Percentiles rank a stretch among this genome's conserved stretches.
Conservation (phyloP, 2,888 invertebrate genomes). For the Pammene aurita region DNA sequence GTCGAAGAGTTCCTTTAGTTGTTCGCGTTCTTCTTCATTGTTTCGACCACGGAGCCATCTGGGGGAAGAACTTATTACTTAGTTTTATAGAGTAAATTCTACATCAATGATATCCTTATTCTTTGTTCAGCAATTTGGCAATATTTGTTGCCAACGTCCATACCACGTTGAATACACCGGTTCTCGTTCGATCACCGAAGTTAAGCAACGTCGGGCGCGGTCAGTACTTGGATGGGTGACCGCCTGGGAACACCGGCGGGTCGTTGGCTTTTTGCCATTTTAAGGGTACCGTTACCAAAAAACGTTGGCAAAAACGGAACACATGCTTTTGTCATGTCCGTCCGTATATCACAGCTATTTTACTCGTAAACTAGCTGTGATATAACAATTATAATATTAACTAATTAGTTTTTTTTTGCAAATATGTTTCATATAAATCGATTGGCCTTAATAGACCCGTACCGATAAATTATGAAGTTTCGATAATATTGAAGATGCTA, state of each 20-base stretch:
- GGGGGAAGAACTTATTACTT: neutral
- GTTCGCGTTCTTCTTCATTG: slow-evolving; percentile 78
- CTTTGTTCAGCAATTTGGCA: neutral
- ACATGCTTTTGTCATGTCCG: too few relatives aligned
- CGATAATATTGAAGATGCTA: too few relatives aligned
- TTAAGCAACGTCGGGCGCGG: slow-evolving; percentile 53
- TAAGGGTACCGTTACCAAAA: neutral
- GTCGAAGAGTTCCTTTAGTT: slow-evolving; percentile 85
- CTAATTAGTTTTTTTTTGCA: too few relatives aligned
- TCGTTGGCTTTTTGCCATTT: slow-evolving; percentile 47
- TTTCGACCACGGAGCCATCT: slow-evolving; percentile 87
- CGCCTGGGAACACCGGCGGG: slow-evolving; percentile 53
- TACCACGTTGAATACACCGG: slow-evolving; percentile 48
- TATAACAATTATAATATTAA: too few relatives aligned
- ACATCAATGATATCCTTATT: neutral
- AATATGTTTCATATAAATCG: too few relatives aligned
- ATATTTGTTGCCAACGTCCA: slow-evolving; percentile 45
- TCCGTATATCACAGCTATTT: too few relatives aligned
- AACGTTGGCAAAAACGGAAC: too few relatives aligned
- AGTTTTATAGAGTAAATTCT: neutral
- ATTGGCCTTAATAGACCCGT: too few relatives aligned
- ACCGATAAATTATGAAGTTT: too few relatives aligned
- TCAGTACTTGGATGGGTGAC: slow-evolving; percentile 54
- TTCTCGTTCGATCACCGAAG: slow-evolving; percentile 51
- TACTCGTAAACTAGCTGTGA: too few relatives aligned